Base-by-base conservation (phyloP, 1,140 invertebrate genomes). In the Pseudachorutes palmiensis region DNA sequence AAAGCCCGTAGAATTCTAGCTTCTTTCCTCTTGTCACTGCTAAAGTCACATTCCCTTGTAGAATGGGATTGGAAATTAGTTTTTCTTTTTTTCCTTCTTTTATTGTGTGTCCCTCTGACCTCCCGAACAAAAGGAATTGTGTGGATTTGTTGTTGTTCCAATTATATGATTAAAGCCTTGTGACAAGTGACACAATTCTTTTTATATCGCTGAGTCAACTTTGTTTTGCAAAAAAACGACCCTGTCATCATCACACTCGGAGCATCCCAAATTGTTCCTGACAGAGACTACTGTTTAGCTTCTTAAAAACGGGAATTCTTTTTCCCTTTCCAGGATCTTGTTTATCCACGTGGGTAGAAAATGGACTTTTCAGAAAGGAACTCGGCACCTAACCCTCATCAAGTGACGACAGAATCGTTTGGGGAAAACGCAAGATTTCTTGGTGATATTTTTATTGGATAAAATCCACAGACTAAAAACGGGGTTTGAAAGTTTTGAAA, bases 391-490 rank as follows among this genome's bases (percentile, higher is more conserved):
- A 55, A 62, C 36, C 22, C 57, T 48, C 29, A 67, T 62, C 41
- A 67, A 62, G 58, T 62, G 66, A 68, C 64, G 66, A 68, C 49
- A 68, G 62, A 45, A 63, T 58, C 24, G 36, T 62, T 22, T 51
- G 36, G 59, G 66, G 57, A 67, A 67, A 41, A 41, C 36, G 19
- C 5, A 19, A 41, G 36, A 41, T 41, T 41, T 48, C 36, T 26
- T 31, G 61, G 45, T 66, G 65, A 66, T 66, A 61, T 66, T 66
- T 66, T 66, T 61, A 66, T 66, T 57, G 28, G n/a, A n/a, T n/a
- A n/a, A n/a, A n/a, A n/a, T n/a, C n/a, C n/a, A n/a, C n/a, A n/a
- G n/a, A n/a, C n/a, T n/a, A n/a, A n/a, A n/a, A n/a, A n/a, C n/a
- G n/a, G n/a, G n/a, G n/a, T n/a, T n/a, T n/a, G n/a, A n/a, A n/a